These are phyloP conservation scores for Champsocephalus esox DNA, from an alignment of 2,797 vertebrate species.

Conservation along the genomic window DNA sequence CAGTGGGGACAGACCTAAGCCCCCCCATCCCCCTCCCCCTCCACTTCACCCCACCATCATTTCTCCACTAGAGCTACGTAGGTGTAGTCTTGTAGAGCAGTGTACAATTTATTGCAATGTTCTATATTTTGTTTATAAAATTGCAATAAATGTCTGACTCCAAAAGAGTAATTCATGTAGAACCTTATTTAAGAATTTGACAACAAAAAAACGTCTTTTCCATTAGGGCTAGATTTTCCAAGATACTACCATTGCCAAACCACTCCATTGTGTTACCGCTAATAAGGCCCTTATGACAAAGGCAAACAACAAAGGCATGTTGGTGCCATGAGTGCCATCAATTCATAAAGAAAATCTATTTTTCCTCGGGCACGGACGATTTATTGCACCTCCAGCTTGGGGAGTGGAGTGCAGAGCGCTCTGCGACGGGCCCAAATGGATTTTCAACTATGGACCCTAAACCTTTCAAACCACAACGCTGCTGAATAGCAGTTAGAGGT, in stretches of 20 bases:
- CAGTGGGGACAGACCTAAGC: slow-evolving; percentile 65
- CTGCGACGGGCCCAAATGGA: slow-evolving; percentile 96
- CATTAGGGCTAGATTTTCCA: slow-evolving; percentile 48
- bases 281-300: slow-evolving; percentile 70
- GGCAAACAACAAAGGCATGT: slow-evolving; percentile 75
- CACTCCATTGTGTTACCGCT: slow-evolving; percentile 55
- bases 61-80: slow-evolving; percentile 19
- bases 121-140: slow-evolving; percentile 48
- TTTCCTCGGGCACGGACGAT: slow-evolving; percentile 80
- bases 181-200: slow-evolving; percentile 35
- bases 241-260: slow-evolving; percentile 47
- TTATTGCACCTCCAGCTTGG: slow-evolving; percentile 89
- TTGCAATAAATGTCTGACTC: slow-evolving; percentile 7
- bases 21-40: slow-evolving; percentile 12
- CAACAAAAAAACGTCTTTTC: slow-evolving; percentile 47
- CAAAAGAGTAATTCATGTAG: slow-evolving; percentile 25
- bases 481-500: slow-evolving; percentile 96
- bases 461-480: slow-evolving; percentile 93
- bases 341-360: slow-evolving; percentile 83
- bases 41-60: slow-evolving; percentile 16
- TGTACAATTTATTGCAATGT: slow-evolving; percentile 47
- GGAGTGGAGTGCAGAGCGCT: slow-evolving; percentile 82
- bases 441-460: slow-evolving; percentile 96
- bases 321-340: slow-evolving; percentile 81
- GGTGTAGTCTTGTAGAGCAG: slow-evolving; percentile 24